Percentiles rank a stretch among this genome's conserved stretches.
Conservation (phyloP, 2,888 invertebrate species). For the Rhagonycha lutea region DNA sequence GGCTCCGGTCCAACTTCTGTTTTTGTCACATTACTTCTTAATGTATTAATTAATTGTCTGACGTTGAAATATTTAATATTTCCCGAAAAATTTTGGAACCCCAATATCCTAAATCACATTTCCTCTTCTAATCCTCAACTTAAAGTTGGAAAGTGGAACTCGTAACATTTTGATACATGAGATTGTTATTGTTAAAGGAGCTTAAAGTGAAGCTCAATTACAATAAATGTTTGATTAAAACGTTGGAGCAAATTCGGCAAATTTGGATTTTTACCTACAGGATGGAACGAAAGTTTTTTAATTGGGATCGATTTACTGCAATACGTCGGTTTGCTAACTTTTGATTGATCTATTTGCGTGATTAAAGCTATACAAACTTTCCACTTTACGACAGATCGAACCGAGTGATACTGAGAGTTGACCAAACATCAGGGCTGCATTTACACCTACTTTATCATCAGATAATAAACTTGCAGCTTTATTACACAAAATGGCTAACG, state of each 20-base stretch:
- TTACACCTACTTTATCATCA: not conserved
- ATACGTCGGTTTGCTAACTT: not conserved
- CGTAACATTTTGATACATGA: not conserved
- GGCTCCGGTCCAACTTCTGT: not conserved
- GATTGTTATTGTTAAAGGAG: not conserved
- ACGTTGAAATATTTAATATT: not conserved
- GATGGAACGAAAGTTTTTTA: not conserved
- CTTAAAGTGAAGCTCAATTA: not conserved
- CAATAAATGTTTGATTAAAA: not conserved
- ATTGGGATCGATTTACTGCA: not conserved
- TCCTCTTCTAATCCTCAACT: not conserved
- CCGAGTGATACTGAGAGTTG: not conserved
- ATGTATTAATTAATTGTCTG: not conserved
- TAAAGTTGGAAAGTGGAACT: not conserved
- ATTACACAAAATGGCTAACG: not conserved
- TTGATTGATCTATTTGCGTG: not conserved
- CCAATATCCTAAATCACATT: not conserved
- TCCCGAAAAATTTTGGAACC: not conserved
- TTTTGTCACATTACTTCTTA: not conserved
- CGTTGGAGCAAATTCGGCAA: not conserved
- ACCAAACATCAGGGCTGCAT: not conserved
- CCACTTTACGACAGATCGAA: not conserved
- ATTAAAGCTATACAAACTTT: not conserved
- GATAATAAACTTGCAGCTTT: not conserved
- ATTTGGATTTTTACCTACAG: not conserved